Evolutionary conservation across 1,140 invertebrate species (phyloP).

Genomic region (Aphidius gifuensis): DNA sequence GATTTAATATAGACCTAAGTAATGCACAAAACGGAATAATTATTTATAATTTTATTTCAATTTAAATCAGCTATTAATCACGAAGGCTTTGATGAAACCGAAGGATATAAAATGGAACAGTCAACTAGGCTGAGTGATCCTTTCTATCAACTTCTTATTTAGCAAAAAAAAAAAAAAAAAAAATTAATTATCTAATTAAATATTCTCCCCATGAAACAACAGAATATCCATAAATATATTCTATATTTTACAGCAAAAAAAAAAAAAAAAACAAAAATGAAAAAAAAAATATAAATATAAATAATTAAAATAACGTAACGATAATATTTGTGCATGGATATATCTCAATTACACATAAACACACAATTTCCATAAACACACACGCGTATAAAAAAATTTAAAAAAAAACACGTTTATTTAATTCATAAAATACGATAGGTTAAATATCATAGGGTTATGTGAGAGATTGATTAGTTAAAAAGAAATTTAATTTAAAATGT

Average conservation of each 20-base stretch:
- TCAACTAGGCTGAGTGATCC: slow-evolving; percentile 31
- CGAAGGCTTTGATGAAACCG: slow-evolving; percentile 31
- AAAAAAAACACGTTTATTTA: slow-evolving; percentile 37
- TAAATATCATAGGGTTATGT: slow-evolving; percentile 46
- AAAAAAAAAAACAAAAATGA: no score
- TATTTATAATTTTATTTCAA: neutral
- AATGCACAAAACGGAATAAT: no score
- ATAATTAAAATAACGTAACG: no score
- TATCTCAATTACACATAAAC: slow-evolving; percentile 21
- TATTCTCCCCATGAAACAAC: slow-evolving; percentile 8
- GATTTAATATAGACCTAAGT: no score
- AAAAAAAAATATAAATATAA: slow-evolving; percentile 25
- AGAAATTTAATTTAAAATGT: slow-evolving; percentile 38
- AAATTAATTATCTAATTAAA: neutral
- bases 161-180: no score
- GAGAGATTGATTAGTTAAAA: slow-evolving; percentile 37
- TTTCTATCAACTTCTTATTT: slow-evolving; percentile 5
- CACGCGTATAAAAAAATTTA: slow-evolving; percentile 16
- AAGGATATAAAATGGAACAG: slow-evolving; percentile 29
- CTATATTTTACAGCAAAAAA: slow-evolving; percentile 39
- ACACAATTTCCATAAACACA: slow-evolving; percentile 17
- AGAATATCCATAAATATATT: slow-evolving; percentile 23
- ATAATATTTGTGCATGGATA: slow-evolving; percentile 32
- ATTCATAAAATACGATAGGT: slow-evolving; percentile 55
- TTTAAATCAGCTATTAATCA: slow-evolving; percentile 19